Evolutionary conservation across 2,797 vertebrate species (phyloP).

Genomic region (Typhlichthys subterraneus): DNA sequence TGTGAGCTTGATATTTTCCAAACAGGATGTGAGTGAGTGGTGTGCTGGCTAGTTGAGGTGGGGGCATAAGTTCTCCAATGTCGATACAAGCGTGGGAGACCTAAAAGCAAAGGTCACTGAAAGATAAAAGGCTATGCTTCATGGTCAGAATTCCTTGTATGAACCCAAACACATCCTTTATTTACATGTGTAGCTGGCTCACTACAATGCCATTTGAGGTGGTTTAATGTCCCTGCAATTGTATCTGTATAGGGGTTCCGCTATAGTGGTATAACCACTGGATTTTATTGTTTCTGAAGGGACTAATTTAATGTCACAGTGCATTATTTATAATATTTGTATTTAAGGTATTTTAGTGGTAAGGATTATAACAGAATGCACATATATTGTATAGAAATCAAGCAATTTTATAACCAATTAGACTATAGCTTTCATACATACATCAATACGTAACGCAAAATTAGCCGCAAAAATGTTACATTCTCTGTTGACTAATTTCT

Average conservation of each 20-base stretch:
- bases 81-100: slow-evolving; percentile 56
- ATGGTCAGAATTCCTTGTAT: slow-evolving; percentile 43
- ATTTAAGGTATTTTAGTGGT: too few relatives aligned
- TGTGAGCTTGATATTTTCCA: slow-evolving; percentile 22
- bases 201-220: slow-evolving; percentile 7
- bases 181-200: slow-evolving; percentile 34
- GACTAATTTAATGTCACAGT: too few relatives aligned
- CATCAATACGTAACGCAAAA: not conserved
- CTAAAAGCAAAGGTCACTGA: slow-evolving; percentile 73
- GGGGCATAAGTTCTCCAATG: slow-evolving; percentile 66
- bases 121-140: slow-evolving; percentile 41
- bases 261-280: too few relatives aligned
- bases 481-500: not conserved
- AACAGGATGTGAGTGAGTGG: slow-evolving; percentile 62
- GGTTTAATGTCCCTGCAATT: slow-evolving; percentile 24
- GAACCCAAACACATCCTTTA: slow-evolving; percentile 59
- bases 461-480: not conserved
- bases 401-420: too few relatives aligned
- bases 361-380: too few relatives aligned
- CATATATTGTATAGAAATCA: too few relatives aligned
- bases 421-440: too few relatives aligned
- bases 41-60: slow-evolving; percentile 61
- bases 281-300: too few relatives aligned
- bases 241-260: not conserved
- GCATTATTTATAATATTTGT: too few relatives aligned